These are phyloP conservation scores for Mormoops blainvillei DNA, from an alignment of 2,113 vertebrate species.

Conservation along the genomic window DNA sequence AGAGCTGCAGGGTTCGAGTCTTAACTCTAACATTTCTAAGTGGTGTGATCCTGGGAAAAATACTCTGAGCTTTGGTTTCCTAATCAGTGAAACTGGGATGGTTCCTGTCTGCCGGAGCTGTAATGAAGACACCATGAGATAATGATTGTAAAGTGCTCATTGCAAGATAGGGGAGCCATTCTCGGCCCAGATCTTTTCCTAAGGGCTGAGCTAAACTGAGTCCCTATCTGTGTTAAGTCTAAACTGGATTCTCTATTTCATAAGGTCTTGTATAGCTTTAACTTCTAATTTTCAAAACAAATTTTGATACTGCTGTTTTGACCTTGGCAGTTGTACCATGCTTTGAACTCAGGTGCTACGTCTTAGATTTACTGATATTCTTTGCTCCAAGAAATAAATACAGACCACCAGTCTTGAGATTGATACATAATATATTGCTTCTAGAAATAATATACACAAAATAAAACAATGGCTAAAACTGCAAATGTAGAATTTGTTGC, in stretches of 20 bases:
- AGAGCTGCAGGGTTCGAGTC: neutral
- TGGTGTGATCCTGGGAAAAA: neutral
- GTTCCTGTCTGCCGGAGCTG: rapidly evolving
- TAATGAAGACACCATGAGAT: neutral
- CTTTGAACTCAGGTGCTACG: neutral
- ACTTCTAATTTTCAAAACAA: neutral
- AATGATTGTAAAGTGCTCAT: neutral
- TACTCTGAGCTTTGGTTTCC: neutral
- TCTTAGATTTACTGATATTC: neutral
- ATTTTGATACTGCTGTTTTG: neutral
- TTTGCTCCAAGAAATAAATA: conserved; percentile 30
- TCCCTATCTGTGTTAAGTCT: neutral
- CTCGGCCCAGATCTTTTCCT: too few species aligned
- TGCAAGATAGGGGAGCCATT: neutral
- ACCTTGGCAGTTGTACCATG: neutral
- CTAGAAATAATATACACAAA: neutral
- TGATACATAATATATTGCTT: neutral
- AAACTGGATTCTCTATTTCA: neutral
- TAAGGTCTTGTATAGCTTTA: neutral
- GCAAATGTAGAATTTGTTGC: neutral
- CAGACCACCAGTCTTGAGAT: neutral
- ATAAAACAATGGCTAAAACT: neutral
- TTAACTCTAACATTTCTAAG: neutral
- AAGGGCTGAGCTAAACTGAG: neutral
- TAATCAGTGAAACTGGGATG: neutral